A percentile compares a stretch with the other conserved stretches of the same genome.
These are phyloP conservation scores for Oxystoma pomonae DNA, from an alignment of 2,888 invertebrate species.

Conservation along the genomic window DNA sequence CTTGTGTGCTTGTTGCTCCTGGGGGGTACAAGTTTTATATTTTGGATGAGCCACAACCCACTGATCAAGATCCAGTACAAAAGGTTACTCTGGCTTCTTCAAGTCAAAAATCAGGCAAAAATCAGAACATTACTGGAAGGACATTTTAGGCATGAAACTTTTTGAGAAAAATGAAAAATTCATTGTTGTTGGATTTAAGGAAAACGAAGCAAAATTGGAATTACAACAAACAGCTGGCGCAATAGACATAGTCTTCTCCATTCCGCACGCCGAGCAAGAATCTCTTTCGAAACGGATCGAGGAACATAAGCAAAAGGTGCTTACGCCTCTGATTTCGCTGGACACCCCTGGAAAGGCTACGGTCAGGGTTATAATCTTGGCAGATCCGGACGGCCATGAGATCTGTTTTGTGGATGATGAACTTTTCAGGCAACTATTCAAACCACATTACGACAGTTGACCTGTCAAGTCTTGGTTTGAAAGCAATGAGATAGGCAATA, in stretches of 20 bases:
- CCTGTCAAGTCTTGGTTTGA: too few species aligned
- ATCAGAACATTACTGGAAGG: constrained; percentile 82
- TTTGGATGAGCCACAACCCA: constrained; percentile 66
- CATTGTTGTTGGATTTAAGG: constrained; percentile 65
- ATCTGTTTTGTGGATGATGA: constrained; percentile 98
- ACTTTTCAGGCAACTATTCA: constrained; percentile 57
- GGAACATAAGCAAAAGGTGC: constrained; percentile 66
- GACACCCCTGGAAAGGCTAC: constrained; percentile 97
- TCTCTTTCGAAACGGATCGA: constrained; percentile 70
- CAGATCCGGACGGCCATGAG: constrained; percentile 96
- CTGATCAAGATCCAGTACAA: constrained; percentile 68
- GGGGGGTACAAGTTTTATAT: constrained; percentile 89
- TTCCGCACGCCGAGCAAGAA: constrained; percentile 74
- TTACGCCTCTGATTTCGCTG: constrained; percentile 86
- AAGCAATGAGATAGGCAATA: too few species aligned
- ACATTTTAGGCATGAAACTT: constrained; percentile 69
- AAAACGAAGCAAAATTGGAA: constrained; percentile 73
- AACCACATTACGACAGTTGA: too few species aligned
- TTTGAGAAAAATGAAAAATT: constrained; percentile 60
- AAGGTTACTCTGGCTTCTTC: constrained; percentile 78
- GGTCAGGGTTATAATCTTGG: constrained; percentile 92
- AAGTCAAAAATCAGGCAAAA: constrained; percentile 66
- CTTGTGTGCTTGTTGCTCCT: constrained; percentile 82
- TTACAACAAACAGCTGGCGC: constrained; percentile 67
- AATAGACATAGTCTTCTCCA: constrained; percentile 88